Conservation (phyloP, 2,888 invertebrate genomes). For the Selenia dentaria region DNA sequence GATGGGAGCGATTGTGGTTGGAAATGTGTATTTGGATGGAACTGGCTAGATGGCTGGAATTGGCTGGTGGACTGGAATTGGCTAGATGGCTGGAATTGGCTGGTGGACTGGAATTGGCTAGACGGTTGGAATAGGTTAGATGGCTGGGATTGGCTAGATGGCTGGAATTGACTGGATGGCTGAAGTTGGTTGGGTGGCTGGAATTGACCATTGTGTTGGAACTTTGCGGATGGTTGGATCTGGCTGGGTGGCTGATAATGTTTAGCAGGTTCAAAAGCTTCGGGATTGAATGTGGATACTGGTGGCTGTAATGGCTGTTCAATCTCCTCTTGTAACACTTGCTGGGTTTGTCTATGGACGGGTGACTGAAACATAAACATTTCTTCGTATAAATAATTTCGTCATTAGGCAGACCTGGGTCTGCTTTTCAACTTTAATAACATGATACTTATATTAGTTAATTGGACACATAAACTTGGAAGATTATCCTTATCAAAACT, state of each 20-base stretch:
- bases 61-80: slow-evolving; percentile 26
- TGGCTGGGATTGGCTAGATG: slow-evolving; percentile 23
- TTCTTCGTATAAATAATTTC: too few species aligned
- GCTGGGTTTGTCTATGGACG: slow-evolving; percentile 40
- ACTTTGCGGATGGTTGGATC: slow-evolving; percentile 16
- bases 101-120: neutral
- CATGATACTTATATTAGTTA: too few species aligned
- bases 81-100: slow-evolving; percentile 3
- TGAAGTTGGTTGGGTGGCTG: slow-evolving; percentile 4
- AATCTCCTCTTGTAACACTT: slow-evolving; percentile 55
- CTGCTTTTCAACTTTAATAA: too few species aligned
- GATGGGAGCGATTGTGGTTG: slow-evolving; percentile 4
- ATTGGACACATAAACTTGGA: too few species aligned
- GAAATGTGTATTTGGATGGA: neutral
- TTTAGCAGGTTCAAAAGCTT: neutral
- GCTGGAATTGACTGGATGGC: slow-evolving; percentile 4
- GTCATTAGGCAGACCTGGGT: too few species aligned
- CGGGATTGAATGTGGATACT: slow-evolving; percentile 14
- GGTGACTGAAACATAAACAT: slow-evolving; percentile 51
- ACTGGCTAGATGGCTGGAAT: slow-evolving; percentile 13
- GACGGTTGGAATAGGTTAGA: slow-evolving; percentile 19
- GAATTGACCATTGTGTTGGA: slow-evolving; percentile 23
- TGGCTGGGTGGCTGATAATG: slow-evolving; percentile 1
- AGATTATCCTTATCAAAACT: too few species aligned
- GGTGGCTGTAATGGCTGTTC: slow-evolving; percentile 35